Conservation (phyloP, 2,113 vertebrate species). For the Conger conger region DNA sequence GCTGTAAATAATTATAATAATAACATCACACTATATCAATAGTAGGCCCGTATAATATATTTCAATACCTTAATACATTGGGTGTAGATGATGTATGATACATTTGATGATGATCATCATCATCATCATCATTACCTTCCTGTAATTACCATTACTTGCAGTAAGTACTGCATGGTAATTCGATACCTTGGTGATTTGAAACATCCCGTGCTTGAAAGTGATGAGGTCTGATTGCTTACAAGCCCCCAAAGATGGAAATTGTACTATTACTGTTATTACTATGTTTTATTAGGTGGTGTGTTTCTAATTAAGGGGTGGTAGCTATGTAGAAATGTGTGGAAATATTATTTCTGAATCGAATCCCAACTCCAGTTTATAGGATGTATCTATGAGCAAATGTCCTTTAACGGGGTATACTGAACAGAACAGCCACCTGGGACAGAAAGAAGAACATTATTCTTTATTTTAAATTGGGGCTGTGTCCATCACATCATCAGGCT, state of each 20-base stretch:
- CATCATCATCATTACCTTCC: no score
- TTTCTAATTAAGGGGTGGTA: not conserved
- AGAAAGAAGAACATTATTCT: not conserved
- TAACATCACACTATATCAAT: not conserved
- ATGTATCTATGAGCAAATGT: not conserved
- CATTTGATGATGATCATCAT: conserved; percentile 38
- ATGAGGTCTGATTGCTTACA: no score
- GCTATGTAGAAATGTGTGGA: not conserved
- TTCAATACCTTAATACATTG: conserved; percentile 43
- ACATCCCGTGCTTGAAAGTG: no score
- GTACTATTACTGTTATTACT: not conserved
- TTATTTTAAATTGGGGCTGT: not conserved
- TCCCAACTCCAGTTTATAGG: not conserved
- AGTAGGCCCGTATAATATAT: conserved; percentile 4
- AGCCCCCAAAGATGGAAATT: not conserved
- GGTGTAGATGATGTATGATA: conserved; percentile 46
- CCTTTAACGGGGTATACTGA: not conserved
- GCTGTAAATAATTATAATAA: not conserved
- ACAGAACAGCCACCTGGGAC: not conserved
- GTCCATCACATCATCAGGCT: not conserved
- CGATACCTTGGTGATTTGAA: no score
- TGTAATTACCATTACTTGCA: conserved; percentile 39
- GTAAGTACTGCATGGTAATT: no score
- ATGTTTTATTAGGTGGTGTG: not conserved
- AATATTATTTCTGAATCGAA: not conserved